phyloP scores from a whole-genome alignment of 1,140 invertebrate species.

The Platyura marginata region DNA sequence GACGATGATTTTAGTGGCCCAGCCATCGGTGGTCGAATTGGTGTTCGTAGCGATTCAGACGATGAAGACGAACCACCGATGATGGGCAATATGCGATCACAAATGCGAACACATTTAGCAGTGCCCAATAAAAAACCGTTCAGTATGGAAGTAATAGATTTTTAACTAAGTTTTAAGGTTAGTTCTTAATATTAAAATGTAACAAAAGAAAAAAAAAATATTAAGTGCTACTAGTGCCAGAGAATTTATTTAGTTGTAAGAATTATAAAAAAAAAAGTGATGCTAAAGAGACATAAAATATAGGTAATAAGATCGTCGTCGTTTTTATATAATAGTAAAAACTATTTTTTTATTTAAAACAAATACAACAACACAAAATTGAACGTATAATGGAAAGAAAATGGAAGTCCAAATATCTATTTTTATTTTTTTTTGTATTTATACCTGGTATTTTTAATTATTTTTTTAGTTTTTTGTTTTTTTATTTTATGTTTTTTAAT shows the following conservation, averaged over 20 bases:
- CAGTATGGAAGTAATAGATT: neutral
- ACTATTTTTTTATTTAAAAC: neutral
- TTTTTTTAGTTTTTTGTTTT: neutral
- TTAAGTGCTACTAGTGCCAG: no score
- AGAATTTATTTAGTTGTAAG: no score
- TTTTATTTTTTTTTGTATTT: neutral
- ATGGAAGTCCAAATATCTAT: neutral
- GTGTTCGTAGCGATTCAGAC: constrained; percentile 20
- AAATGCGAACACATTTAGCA: neutral
- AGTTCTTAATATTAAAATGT: no score
- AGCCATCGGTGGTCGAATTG: constrained; percentile 20
- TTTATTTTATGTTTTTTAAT: neutral
- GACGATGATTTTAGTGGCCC: constrained; percentile 19
- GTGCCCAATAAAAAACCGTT: neutral
- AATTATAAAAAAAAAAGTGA: no score
- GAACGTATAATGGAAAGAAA: no score
- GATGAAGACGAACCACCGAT: constrained; percentile 22
- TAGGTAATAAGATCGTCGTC: no score
- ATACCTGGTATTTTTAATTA: neutral
- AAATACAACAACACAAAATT: neutral
- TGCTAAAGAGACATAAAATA: no score
- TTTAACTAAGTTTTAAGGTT: neutral
- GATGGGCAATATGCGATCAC: constrained; percentile 9
- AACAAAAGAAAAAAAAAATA: no score
- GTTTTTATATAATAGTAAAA: neutral